phyloP scores from a whole-genome alignment of 2,797 vertebrate species.

The Labroides dimidiatus region DNA sequence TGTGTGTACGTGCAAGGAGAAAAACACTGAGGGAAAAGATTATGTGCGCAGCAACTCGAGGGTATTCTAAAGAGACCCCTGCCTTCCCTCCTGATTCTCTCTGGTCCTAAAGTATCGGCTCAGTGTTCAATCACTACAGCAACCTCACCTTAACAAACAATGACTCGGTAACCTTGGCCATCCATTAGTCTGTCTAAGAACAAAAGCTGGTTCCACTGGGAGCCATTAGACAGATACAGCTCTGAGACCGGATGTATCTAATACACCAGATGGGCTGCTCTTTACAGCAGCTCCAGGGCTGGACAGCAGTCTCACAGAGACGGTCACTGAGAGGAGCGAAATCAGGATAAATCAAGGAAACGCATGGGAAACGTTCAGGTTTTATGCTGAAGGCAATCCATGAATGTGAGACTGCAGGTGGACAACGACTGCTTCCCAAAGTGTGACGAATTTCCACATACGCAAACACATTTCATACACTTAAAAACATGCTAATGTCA shows the following conservation, averaged over 20 bases:
- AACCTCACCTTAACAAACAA: slow-evolving; percentile 73
- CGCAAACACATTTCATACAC: not conserved
- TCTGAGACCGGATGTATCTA: slow-evolving; percentile 71
- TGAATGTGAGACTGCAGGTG: slow-evolving; percentile 47
- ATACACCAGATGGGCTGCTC: slow-evolving; percentile 72
- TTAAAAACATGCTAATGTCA: slow-evolving; percentile 12
- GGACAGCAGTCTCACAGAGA: slow-evolving; percentile 61
- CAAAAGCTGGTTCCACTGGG: slow-evolving; percentile 76
- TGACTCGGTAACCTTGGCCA: slow-evolving; percentile 74
- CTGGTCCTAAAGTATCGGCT: slow-evolving; percentile 49
- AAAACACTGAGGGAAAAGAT: slow-evolving; percentile 21
- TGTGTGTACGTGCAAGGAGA: not conserved
- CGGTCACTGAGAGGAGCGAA: slow-evolving; percentile 36
- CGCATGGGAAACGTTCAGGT: slow-evolving; percentile 48
- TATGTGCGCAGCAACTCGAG: slow-evolving; percentile 9
- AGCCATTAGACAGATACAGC: slow-evolving; percentile 76
- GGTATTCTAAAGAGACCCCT: slow-evolving; percentile 53
- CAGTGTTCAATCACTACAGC: slow-evolving; percentile 66
- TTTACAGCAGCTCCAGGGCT: slow-evolving; percentile 65
- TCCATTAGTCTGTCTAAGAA: slow-evolving; percentile 76
- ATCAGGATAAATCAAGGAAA: slow-evolving; percentile 56
- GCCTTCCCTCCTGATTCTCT: slow-evolving; percentile 31
- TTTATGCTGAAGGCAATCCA: slow-evolving; percentile 35
- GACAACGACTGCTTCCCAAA: slow-evolving; percentile 40
- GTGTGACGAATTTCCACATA: not conserved